A percentile compares a stretch with the other conserved stretches of the same genome.
Conservation (phyloP, 23 tunicate species). For the Oikopleura vanhoeffeni region DNA sequence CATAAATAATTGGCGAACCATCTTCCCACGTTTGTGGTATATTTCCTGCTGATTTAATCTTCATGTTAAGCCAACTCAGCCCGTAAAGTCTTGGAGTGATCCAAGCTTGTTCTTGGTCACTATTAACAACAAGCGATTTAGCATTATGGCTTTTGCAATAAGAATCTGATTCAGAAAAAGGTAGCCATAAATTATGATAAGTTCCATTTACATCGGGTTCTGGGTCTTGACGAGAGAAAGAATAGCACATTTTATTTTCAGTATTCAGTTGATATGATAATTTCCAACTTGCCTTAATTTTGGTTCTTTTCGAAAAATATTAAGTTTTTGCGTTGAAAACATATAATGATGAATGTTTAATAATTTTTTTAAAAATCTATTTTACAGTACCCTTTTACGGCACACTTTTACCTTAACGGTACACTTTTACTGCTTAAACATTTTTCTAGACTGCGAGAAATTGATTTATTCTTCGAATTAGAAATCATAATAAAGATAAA, state of each 20-base stretch:
- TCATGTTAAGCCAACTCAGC: neutral
- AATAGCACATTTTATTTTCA: neutral
- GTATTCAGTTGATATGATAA: no score
- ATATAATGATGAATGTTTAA: no score
- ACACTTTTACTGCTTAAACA: no score
- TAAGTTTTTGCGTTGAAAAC: no score
- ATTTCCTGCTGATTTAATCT: neutral
- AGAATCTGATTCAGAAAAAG: neutral
- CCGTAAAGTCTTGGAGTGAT: neutral
- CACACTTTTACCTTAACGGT: no score
- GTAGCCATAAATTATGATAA: neutral
- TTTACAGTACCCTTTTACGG: no score
- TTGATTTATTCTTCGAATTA: no score
- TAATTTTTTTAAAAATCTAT: no score
- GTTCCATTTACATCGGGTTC: neutral
- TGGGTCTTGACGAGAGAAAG: neutral
- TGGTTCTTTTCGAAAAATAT: no score
- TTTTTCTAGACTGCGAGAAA: no score
- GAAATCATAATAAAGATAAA: no score
- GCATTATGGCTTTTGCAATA: neutral
- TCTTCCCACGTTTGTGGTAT: neutral
- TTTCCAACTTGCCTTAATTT: no score
- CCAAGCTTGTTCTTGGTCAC: neutral
- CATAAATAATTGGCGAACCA: neutral
- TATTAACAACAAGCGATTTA: neutral